Evolutionary conservation across 2,888 invertebrate species (phyloP).

Genomic region (Pachymerium ferrugineum): DNA sequence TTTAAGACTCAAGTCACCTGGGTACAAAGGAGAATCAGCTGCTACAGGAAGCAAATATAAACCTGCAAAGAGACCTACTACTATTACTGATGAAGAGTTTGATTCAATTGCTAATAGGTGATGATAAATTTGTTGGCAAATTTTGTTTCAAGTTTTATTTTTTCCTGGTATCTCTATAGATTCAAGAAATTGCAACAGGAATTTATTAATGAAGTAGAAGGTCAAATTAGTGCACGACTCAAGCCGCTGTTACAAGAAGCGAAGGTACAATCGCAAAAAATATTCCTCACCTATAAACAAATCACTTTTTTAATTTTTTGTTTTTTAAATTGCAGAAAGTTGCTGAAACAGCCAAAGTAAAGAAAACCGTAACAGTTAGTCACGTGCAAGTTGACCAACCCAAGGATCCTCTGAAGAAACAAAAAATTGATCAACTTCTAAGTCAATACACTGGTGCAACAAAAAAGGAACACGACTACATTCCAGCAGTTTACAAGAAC

Average conservation of each 20-base stretch:
- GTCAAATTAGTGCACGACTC: neutral
- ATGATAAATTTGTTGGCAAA: neutral
- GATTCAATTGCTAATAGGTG: neutral
- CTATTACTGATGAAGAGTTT: conserved; percentile 4
- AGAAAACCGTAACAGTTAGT: neutral
- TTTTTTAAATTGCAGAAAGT: neutral
- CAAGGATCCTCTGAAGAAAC: neutral
- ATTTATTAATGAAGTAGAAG: conserved; percentile 18
- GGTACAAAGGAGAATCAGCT: neutral
- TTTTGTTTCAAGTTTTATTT: neutral
- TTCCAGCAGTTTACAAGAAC: neutral
- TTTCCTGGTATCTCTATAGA: neutral
- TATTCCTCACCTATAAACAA: neutral
- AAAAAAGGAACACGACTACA: neutral
- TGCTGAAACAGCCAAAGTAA: neutral
- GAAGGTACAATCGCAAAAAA: conserved; percentile 6
- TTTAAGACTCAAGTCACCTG: neutral
- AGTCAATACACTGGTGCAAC: neutral
- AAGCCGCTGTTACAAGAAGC: conserved; percentile 25
- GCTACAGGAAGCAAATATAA: neutral
- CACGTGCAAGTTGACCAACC: neutral
- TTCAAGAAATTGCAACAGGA: conserved; percentile 14
- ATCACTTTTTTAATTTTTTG: neutral
- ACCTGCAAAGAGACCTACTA: neutral
- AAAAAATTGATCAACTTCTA: neutral